Percentiles rank a stretch among this genome's conserved stretches.
These are phyloP conservation scores for Apus apus DNA, from an alignment of 2,113 vertebrate genomes.

Conservation along the genomic window DNA sequence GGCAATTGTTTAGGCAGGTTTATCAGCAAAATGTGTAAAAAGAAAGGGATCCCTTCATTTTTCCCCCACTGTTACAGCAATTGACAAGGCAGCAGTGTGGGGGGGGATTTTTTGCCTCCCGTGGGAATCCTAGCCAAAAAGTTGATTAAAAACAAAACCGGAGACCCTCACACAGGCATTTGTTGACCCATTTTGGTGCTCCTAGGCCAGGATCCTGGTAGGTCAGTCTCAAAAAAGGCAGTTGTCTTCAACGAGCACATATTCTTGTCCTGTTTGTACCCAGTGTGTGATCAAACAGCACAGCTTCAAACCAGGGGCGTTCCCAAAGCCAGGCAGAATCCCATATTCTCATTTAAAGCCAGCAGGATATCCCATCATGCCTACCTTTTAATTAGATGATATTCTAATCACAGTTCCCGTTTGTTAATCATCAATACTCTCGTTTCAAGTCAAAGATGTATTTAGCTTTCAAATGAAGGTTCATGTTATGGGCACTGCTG, in stretches of 20 bases:
- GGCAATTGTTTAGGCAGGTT: constrained; percentile 63
- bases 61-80: not conserved
- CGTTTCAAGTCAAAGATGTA: not conserved
- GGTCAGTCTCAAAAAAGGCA: not conserved
- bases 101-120: not conserved
- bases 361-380: constrained; percentile 35
- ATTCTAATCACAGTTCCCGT: constrained; percentile 44
- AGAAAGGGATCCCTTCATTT: constrained; percentile 20
- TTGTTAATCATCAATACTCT: constrained; percentile 52
- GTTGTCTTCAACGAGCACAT: fast-evolving
- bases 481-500: not conserved
- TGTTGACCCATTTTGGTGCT: not conserved
- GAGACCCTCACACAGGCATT: not conserved
- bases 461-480: not conserved
- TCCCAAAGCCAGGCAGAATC: not conserved
- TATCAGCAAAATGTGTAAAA: constrained; percentile 62
- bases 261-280: not conserved
- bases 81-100: not conserved
- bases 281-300: not conserved
- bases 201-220: not conserved
- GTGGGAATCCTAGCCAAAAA: not conserved
- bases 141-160: not conserved
- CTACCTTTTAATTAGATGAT: constrained; percentile 62
- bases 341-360: constrained; percentile 38
- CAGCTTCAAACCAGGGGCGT: constrained; percentile 8